Evolutionary conservation across 2,888 invertebrate genomes (phyloP).

Genomic region (Empis stercorea): DNA sequence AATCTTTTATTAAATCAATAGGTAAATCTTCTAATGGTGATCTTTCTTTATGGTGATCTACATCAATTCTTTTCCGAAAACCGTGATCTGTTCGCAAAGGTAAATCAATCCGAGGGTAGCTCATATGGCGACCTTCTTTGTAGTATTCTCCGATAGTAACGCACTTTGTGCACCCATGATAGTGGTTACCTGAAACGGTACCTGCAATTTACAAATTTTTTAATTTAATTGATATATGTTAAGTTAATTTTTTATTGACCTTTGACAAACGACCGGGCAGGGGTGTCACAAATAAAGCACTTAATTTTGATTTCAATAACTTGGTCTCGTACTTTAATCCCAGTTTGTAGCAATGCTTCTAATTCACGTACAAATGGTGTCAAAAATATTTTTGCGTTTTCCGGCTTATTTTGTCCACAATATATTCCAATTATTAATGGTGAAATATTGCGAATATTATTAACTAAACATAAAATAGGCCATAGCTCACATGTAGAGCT

Average conservation of each 20-base stretch:
- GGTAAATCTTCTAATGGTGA: slow-evolving; percentile 9
- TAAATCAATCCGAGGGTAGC: slow-evolving; percentile 12
- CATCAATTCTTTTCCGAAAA: not conserved
- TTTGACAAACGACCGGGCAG: slow-evolving; percentile 3
- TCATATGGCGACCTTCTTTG: slow-evolving; percentile 13
- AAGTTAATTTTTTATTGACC: not conserved
- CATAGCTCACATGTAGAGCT: too few species aligned
- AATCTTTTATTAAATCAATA: slow-evolving; percentile 16
- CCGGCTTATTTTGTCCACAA: too few species aligned
- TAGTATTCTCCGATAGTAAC: slow-evolving; percentile 11
- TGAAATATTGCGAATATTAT: too few species aligned
- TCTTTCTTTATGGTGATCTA: slow-evolving; percentile 1
- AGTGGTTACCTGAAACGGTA: slow-evolving; percentile 12
- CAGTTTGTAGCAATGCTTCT: too few species aligned
- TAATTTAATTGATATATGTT: not conserved
- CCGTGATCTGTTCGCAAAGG: not conserved
- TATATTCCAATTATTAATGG: too few species aligned
- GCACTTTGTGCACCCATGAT: slow-evolving; percentile 12
- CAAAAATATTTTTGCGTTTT: too few species aligned
- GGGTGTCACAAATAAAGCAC: too few species aligned
- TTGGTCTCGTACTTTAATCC: too few species aligned
- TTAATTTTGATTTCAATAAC: too few species aligned
- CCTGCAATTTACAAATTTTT: not conserved
- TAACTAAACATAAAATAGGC: too few species aligned
- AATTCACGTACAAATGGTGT: too few species aligned